Base-by-base conservation (phyloP, 1,140 invertebrate species). In the Polyergus mexicanus region DNA sequence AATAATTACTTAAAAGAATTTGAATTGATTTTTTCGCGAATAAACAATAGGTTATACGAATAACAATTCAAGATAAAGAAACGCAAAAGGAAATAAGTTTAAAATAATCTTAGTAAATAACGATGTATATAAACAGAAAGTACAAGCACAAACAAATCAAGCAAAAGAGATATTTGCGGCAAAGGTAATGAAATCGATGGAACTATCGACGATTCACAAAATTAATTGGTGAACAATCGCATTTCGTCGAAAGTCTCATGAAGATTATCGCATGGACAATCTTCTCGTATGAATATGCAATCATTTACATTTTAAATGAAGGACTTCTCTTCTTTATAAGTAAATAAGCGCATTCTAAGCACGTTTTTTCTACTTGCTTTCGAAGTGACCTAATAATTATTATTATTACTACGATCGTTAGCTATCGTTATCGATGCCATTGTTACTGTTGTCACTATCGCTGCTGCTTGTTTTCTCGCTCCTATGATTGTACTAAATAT, bases 261-360 rank as follows among this genome's bases (percentile, higher is more conserved):
- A 71, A 62, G 77, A 75, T 86, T 74, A 83, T 85, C 85, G 88
- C 88, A 89, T 54, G 75, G 86, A 90, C 88, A 89, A 89, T 89
- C 88, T 85, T 86, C 65, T 86, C 68, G 77, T 86, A 89, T 77
- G 77, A 86, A 89, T 32, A 32, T 89, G 84, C 88, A 89, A 89
- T 89, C 84, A 86, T 89, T 47, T 89, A 72, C 68, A 66, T 41
- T 56, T 47, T 86, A 86, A 47, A 75, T 11, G 75, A 65, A 76
- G 76, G 54, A 72, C 71, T 86, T 86, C 88, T 86, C 88, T 89
- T 47, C 87, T 89, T 83, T 62, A 71, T 88, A 89, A 81, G 41
- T 83, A 77, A 60, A 54, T 86, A 80, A 89, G 87, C 76, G 32
- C 76, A 25, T 66, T 51, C 83, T 88, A 86, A 47, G 66, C 84